Base-by-base conservation (phyloP, 2,797 vertebrate genomes). In the Crenichthys baileyi region DNA sequence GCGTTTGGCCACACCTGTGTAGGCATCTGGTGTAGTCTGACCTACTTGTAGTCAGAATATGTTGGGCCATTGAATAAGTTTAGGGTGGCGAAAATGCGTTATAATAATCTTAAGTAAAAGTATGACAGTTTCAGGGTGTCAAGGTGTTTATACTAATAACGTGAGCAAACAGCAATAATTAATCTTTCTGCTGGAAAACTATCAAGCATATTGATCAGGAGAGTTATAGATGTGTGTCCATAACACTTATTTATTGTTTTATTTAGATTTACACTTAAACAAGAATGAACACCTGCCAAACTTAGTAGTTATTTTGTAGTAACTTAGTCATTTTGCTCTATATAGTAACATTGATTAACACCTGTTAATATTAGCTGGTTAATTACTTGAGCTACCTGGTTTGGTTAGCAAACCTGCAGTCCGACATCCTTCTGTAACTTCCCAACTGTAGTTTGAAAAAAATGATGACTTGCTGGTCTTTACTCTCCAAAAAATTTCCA, bases 1-100 rank as follows among this genome's bases (percentile, higher is more conserved):
- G 24, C 29, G 29, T 84, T 76, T 53, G 31, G 68, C 71, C 76
- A 76, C 78, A 78, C 89, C 83, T 86, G 78, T 82, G 68, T 44
- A 51, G 48, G 26, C 74, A 77, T 83, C 51, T 79, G 46, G 48
- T 76, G 50, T 41, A 60, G 46, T 36, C 60, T 82, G 77, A 84
- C 73, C 50, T 78, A 56, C 60, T 63, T 81, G 67, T 79, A 60
- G n/a, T 80, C 26, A 44, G 53, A 41, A 39, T 51, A 71, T 20
- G 50, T 18, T 3, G 16, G n/a, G 13, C 15, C 67, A 26, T 16
- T 26, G 2, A 13, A n/a, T 7, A 26, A 26, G n/a, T 13, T 48
- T 7, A 1, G 41, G 44, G 5, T 1, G 24, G 46, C 46, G 15
- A 7, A 24, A 70, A 39, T 39, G 0, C 29, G 36, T 39, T 5